A percentile compares a stretch with the other conserved stretches of the same genome.
These are phyloP conservation scores for Acanthosoma haemorrhoidale DNA, from an alignment of 2,888 invertebrate genomes.

Conservation along the genomic window DNA sequence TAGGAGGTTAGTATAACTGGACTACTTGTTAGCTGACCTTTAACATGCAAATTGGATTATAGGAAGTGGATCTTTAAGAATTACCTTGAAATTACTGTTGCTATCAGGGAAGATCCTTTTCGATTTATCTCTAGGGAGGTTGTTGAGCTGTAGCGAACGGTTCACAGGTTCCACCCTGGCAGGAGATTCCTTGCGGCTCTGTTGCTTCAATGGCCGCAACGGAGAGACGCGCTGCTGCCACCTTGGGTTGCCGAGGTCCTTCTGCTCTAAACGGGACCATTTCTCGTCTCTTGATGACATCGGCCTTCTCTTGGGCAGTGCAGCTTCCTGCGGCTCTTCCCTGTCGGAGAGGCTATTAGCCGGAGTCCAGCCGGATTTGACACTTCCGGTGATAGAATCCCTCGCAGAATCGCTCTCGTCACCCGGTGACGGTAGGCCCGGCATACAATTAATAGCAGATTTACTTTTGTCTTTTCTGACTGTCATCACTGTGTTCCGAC, in stretches of 20 bases:
- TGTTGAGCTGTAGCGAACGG: background rate
- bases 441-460: background rate
- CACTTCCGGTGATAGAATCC: background rate
- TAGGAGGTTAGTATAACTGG: too few relatives aligned
- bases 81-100: too few relatives aligned
- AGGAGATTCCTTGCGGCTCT: background rate
- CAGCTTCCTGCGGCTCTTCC: background rate
- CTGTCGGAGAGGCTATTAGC: background rate
- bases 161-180: background rate
- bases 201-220: background rate
- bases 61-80: too few relatives aligned
- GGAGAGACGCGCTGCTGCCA: background rate
- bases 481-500: too few relatives aligned
- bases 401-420: too few relatives aligned
- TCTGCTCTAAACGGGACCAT: too few relatives aligned
- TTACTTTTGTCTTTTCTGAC: background rate
- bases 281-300: background rate
- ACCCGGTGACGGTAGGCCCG: background rate
- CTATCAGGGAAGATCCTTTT: too few relatives aligned
- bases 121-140: too few relatives aligned
- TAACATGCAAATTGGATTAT: too few relatives aligned
- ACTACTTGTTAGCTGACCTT: too few relatives aligned
- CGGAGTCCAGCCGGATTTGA: background rate
- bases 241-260: too few relatives aligned
- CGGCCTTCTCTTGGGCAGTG: background rate